Percentiles rank a stretch among this genome's conserved stretches.
Evolutionary conservation across 1,140 invertebrate species (phyloP).

Genomic region (Drosophila pandora): DNA sequence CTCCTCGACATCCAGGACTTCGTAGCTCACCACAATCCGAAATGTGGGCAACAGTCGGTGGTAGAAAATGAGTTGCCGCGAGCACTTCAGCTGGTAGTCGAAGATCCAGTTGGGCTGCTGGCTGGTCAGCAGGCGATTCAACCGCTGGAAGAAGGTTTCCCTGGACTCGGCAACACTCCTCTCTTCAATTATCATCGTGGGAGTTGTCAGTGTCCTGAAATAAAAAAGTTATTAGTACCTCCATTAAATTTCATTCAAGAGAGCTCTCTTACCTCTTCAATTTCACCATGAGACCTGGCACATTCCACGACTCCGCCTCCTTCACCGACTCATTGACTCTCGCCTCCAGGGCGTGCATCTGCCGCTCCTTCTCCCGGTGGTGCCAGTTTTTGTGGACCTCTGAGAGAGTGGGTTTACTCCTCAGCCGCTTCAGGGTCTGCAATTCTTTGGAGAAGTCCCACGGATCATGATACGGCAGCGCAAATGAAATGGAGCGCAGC

Average conservation of each 20-base stretch:
- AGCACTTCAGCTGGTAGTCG: constrained; percentile 36
- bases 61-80: constrained; percentile 45
- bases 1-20: constrained; percentile 30
- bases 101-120: constrained; percentile 59
- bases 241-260: no score
- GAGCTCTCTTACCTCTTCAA: background rate
- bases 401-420: constrained; percentile 18
- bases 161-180: background rate
- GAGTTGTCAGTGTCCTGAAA: background rate
- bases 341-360: constrained; percentile 1
- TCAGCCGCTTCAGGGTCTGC: constrained; percentile 20
- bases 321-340: constrained; percentile 1
- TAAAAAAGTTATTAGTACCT: background rate
- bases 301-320: constrained; percentile 4
- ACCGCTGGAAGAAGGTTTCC: constrained; percentile 20
- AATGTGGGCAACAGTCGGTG: constrained; percentile 44
- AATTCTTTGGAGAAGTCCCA: constrained; percentile 18
- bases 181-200: background rate
- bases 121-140: constrained; percentile 4
- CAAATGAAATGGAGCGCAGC: constrained; percentile 33
- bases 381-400: constrained; percentile 50
- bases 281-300: background rate
- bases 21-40: constrained; percentile 42
- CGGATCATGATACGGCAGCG: constrained; percentile 12
- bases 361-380: constrained; percentile 12